A percentile compares a stretch with the other conserved stretches of the same genome.
Conservation (phyloP, 2,888 invertebrate genomes). For the Alsophila aescularia region DNA sequence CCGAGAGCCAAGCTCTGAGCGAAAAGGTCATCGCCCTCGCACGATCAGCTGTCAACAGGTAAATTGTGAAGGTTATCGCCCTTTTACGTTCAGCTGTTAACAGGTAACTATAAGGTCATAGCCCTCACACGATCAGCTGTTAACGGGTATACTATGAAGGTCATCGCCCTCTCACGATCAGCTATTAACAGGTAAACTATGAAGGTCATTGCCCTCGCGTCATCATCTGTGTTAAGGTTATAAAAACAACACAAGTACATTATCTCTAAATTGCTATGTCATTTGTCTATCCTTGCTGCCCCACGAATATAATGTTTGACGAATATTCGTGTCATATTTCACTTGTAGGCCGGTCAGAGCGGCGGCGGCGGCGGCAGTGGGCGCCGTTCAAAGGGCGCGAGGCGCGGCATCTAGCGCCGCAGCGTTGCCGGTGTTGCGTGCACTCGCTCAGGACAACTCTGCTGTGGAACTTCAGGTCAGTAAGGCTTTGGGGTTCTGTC, state of each 20-base stretch:
- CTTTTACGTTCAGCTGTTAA: too few species aligned
- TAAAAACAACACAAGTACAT: too few species aligned
- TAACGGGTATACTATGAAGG: too few species aligned
- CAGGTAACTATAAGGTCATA: too few species aligned
- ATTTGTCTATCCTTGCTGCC: too few species aligned
- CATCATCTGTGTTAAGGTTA: too few species aligned
- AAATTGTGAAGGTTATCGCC: background rate
- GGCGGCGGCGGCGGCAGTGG: conserved; percentile 90
- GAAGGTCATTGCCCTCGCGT: too few species aligned
- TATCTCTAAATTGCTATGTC: too few species aligned
- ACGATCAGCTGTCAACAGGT: conserved; percentile 52
- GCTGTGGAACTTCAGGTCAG: conserved; percentile 96
- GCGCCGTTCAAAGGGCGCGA: conserved; percentile 97
- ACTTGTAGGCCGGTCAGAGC: conserved; percentile 49
- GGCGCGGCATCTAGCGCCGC: conserved; percentile 98
- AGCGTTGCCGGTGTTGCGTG: conserved; percentile 96
- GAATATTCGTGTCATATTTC: too few species aligned
- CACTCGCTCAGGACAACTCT: conserved; percentile 96
- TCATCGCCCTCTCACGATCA: too few species aligned
- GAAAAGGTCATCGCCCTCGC: conserved; percentile 67
- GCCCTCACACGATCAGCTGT: too few species aligned
- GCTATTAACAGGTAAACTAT: background rate
- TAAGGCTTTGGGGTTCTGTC: background rate
- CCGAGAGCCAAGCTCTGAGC: conserved; percentile 67
- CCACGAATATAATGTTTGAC: too few species aligned